Evolutionary conservation across 2,888 invertebrate species (phyloP).

Genomic region (Eristalis tenax): DNA sequence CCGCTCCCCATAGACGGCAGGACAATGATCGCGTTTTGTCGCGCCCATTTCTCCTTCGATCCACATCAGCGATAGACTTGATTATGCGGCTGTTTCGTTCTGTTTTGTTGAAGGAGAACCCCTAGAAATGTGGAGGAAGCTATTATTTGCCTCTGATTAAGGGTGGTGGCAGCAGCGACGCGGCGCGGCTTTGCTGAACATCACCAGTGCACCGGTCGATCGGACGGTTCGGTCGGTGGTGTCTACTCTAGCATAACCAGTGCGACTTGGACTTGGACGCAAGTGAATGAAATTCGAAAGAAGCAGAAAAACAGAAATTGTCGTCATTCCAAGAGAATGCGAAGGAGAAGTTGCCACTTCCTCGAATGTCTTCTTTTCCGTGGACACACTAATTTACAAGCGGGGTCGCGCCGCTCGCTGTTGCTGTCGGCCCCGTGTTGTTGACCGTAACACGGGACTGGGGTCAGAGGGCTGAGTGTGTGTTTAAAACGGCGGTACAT

Average conservation of each 20-base stretch:
- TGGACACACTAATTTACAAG: conserved; percentile 60
- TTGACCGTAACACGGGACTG: conserved; percentile 37
- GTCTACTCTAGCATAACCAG: conserved; percentile 51
- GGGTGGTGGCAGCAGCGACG: neutral
- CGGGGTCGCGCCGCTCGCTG: conserved; percentile 24
- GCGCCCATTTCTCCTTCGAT: conserved; percentile 57
- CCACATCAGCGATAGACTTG: conserved; percentile 39
- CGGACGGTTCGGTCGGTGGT: conserved; percentile 1
- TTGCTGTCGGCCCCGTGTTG: neutral
- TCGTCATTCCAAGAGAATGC: conserved; percentile 15
- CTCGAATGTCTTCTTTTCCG: neutral
- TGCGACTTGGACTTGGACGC: neutral
- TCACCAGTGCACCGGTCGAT: neutral
- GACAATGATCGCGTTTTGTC: conserved; percentile 32
- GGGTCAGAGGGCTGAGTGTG: conserved; percentile 51
- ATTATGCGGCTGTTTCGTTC: conserved; percentile 12
- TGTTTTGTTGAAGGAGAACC: neutral
- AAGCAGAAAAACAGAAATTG: neutral
- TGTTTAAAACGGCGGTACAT: conserved; percentile 31
- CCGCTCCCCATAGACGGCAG: neutral
- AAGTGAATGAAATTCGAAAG: conserved; percentile 11
- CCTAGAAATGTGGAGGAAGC: neutral
- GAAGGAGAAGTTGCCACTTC: conserved; percentile 27
- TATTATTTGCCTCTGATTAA: conserved; percentile 19
- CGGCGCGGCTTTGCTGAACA: neutral